Percentiles rank a stretch among this genome's conserved stretches.
phyloP scores from a whole-genome alignment of 2,797 vertebrate genomes.

The Pantherophis alleghaniensis region DNA sequence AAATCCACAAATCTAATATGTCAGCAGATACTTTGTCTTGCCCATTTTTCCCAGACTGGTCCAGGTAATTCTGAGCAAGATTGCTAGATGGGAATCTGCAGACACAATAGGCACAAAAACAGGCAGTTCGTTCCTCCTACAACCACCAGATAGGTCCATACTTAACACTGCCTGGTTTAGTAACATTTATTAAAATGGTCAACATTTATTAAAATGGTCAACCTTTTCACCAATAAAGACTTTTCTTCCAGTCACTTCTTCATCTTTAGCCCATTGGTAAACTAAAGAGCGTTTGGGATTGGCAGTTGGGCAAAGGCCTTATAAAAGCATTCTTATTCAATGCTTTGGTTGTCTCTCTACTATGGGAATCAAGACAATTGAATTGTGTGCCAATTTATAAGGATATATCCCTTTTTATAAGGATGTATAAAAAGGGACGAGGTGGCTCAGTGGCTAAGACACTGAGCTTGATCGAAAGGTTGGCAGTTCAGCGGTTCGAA shows the following conservation, averaged over 20 bases:
- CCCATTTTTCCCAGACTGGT: neutral
- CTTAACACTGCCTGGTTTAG: neutral
- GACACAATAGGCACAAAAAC: neutral
- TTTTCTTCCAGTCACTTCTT: neutral
- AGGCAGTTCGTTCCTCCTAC: neutral
- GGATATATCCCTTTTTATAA: neutral
- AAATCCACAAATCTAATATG: neutral
- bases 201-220: neutral
- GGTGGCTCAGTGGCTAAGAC: too few species aligned
- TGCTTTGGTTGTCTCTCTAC: neutral
- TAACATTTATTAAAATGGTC: neutral
- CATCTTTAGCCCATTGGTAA: neutral
- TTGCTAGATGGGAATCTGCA: neutral
- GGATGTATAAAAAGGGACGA: too few species aligned
- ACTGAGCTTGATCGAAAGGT: too few species aligned
- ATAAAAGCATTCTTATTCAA: neutral
- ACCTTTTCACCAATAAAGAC: neutral
- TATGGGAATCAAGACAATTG: neutral
- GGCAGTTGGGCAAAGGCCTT: neutral
- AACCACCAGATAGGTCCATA: neutral
- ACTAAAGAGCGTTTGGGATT: neutral
- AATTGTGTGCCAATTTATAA: neutral
- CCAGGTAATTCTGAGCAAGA: neutral
- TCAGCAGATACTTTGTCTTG: neutral
- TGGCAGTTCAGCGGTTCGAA: too few species aligned